Conservation (phyloP, 2,888 invertebrate species). For the Petrolisthes manimaculis region DNA sequence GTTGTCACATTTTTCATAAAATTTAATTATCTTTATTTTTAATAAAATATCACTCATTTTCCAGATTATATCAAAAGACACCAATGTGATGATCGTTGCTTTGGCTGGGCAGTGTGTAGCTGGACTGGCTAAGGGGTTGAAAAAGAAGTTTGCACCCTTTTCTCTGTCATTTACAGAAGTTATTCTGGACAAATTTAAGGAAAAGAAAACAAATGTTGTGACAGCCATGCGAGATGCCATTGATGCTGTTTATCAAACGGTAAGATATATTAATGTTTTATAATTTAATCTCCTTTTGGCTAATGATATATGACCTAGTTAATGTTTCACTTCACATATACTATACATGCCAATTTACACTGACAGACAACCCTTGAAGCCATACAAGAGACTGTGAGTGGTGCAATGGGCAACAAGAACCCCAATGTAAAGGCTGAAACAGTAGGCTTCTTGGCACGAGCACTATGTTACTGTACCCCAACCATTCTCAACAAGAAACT, state of each 20-base stretch:
- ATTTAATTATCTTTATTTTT: no score
- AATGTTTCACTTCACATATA: neutral
- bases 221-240: slow-evolving; percentile 87
- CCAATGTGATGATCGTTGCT: slow-evolving; percentile 93
- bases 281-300: neutral
- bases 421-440: slow-evolving; percentile 91
- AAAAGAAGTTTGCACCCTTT: slow-evolving; percentile 88
- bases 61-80: slow-evolving; percentile 91
- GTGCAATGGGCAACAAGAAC: slow-evolving; percentile 91
- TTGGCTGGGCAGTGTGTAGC: slow-evolving; percentile 86
- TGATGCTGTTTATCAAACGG: slow-evolving; percentile 86
- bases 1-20: no score
- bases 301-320: neutral
- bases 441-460: slow-evolving; percentile 84
- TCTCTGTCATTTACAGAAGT: slow-evolving; percentile 82
- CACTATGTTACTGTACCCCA: slow-evolving; percentile 85
- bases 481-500: slow-evolving; percentile 87
- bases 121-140: slow-evolving; percentile 85
- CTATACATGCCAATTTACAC: slow-evolving; percentile 45
- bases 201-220: slow-evolving; percentile 94
- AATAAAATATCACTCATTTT: slow-evolving; percentile 66
- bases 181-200: slow-evolving; percentile 95
- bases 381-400: slow-evolving; percentile 86
- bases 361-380: slow-evolving; percentile 83
- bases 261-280: slow-evolving; percentile 70